Conservation (phyloP, 2,113 vertebrate genomes). For the Cathartes aura region DNA sequence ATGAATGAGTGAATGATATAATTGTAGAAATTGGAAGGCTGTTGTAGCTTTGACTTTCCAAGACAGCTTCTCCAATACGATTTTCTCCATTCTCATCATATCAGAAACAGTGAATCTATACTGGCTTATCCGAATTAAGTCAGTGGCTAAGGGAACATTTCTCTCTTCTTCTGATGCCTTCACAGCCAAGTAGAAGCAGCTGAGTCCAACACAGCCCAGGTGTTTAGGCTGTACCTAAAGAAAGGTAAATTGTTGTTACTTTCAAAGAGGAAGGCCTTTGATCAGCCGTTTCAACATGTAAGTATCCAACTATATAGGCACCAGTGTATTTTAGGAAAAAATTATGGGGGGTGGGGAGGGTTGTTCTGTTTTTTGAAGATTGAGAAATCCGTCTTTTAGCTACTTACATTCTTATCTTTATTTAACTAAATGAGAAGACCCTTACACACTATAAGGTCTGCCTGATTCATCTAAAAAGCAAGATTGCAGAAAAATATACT, state of each 20-base stretch:
- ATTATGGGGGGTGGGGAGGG: rapidly evolving
- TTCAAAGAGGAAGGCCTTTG: not conserved
- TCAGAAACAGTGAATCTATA: constrained; percentile 93
- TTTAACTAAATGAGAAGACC: not conserved
- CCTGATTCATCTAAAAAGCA: not conserved
- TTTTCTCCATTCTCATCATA: constrained; percentile 98
- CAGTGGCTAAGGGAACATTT: constrained; percentile 88
- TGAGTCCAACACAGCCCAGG: constrained; percentile 92
- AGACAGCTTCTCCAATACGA: constrained; percentile 91
- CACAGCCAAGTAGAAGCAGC: constrained; percentile 94
- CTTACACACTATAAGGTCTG: not conserved
- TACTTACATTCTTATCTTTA: not conserved
- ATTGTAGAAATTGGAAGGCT: constrained; percentile 87
- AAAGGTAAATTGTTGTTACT: not conserved
- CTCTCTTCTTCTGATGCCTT: constrained; percentile 91
- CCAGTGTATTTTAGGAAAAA: not conserved
- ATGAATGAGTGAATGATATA: constrained; percentile 84
- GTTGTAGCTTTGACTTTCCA: constrained; percentile 93
- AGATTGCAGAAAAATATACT: not conserved
- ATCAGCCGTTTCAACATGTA: not conserved
- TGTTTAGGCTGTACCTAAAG: constrained; percentile 94
- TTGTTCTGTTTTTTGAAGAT: not conserved
- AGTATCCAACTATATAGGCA: not conserved
- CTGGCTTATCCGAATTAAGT: constrained; percentile 95
- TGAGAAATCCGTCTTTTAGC: not conserved